Base-by-base conservation (phyloP, 2,113 vertebrate species). In the Glaucomys volans region DNA sequence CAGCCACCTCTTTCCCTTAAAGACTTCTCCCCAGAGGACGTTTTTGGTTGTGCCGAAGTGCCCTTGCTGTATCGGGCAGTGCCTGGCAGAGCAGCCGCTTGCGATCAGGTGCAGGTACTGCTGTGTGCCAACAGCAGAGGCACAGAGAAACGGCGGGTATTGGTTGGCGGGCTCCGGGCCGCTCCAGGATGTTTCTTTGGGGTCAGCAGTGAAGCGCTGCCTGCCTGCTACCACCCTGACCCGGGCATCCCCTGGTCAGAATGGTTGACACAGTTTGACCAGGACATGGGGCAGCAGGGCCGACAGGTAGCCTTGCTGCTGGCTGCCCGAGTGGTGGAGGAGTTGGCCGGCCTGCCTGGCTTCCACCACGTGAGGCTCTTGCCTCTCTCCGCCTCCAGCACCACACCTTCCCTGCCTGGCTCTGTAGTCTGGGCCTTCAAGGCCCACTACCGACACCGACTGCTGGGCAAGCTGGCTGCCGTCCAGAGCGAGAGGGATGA, bases 71-170 rank as follows among this genome's bases (percentile, higher is more conserved):
- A 97, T 32, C 96, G 96, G 62, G 97, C 96, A 0, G 94, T 97
- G 94, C 97, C 97, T 0, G 95, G 96, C 75, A 22, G 84, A 30
- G n/a, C 8, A 22, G 74, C 83, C 0, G 4, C 57, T 1, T 52
- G 84, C 5, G 95, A 95, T 14, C 91, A 8, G 8, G 72, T 97
- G 3, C 96, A 84, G 54, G 96, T 98, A 6, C 83, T 97, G 57
- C 75, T 98, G 32, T 98, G 98, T 24, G 96, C 97, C 95, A 97
- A 98, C n/a, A 95, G 97, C 87, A 69, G 82, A 57, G 97, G 97
- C 83, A 96, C 96, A 1, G 97, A 97, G 83, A 98, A 97, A 79
- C 95, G 96, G 32, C 95, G 72, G 54, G 30, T 95, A 1, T 22
- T 95, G 71, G 89, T 97, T 64, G 88, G 95, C 2, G 97, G 97